phyloP scores from a whole-genome alignment of 2,797 vertebrate genomes.

The Heterohyrax brucei region DNA sequence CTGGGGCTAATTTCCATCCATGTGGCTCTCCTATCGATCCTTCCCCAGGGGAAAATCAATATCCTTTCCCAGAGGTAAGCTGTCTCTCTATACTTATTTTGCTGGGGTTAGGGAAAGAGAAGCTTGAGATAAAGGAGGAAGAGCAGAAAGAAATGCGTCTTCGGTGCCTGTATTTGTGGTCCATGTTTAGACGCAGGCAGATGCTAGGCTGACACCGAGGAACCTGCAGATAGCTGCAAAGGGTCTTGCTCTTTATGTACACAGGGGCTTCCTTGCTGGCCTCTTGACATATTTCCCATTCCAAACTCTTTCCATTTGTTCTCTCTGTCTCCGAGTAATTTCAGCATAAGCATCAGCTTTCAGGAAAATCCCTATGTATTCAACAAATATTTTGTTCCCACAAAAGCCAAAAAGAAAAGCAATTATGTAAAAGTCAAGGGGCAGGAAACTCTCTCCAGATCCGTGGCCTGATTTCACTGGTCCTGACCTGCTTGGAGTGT shows the following conservation, averaged over 20 bases:
- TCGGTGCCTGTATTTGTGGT: neutral
- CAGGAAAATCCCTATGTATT: slow-evolving; percentile 60
- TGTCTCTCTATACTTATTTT: neutral
- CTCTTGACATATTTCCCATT: neutral
- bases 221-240: neutral
- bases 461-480: neutral
- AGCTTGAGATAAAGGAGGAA: neutral
- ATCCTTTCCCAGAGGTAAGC: neutral
- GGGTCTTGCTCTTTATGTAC: neutral
- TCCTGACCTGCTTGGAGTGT: neutral
- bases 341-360: slow-evolving; percentile 42
- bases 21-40: neutral
- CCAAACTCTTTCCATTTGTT: slow-evolving; percentile 26
- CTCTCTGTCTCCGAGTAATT: slow-evolving; percentile 4
- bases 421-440: slow-evolving; percentile 33
- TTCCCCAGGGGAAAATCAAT: neutral
- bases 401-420: slow-evolving; percentile 48
- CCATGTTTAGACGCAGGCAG: neutral
- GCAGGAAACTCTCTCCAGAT: slow-evolving; percentile 27
- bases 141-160: neutral
- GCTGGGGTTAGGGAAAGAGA: neutral
- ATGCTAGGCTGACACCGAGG: neutral
- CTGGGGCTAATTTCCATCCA: neutral
- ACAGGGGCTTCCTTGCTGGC: neutral
- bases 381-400: slow-evolving; percentile 57